Evolutionary conservation across 2,888 invertebrate genomes (phyloP).

Genomic region (Syrista parreyssii): DNA sequence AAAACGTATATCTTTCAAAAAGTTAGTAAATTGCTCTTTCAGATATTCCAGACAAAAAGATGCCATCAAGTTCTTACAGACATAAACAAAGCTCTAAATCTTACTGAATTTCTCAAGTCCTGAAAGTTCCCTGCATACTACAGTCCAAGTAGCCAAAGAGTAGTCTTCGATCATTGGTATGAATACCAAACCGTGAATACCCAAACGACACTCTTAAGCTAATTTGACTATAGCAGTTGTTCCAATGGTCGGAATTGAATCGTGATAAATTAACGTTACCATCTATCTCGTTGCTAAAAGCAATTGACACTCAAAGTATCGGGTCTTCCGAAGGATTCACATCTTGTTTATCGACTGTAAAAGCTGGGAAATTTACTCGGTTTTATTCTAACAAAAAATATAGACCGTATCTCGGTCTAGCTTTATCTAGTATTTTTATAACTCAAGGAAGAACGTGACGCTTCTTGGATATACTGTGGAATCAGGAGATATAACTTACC

Average conservation of each 20-base stretch:
- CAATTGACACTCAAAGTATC: not conserved
- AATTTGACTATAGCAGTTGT: not conserved
- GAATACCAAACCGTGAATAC: too few relatives aligned
- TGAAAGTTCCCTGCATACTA: not conserved
- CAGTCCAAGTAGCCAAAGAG: not conserved
- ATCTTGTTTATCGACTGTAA: not conserved
- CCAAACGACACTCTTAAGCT: not conserved
- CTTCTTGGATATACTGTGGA: not conserved
- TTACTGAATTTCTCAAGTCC: not conserved
- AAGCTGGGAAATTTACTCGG: not conserved
- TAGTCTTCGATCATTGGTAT: too few relatives aligned
- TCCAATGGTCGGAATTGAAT: not conserved
- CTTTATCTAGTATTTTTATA: not conserved
- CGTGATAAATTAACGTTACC: not conserved
- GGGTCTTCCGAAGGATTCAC: not conserved
- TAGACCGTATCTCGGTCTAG: not conserved
- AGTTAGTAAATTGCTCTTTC: not conserved
- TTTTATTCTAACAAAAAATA: not conserved
- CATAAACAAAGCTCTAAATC: not conserved
- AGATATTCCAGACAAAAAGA: not conserved
- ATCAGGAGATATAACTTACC: slow-evolving; percentile 52
- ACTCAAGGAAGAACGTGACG: not conserved
- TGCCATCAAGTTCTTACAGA: not conserved
- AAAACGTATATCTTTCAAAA: not conserved
- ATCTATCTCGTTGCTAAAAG: not conserved